phyloP scores from a whole-genome alignment of 2,888 invertebrate genomes.

The Cepaea hortensis region DNA sequence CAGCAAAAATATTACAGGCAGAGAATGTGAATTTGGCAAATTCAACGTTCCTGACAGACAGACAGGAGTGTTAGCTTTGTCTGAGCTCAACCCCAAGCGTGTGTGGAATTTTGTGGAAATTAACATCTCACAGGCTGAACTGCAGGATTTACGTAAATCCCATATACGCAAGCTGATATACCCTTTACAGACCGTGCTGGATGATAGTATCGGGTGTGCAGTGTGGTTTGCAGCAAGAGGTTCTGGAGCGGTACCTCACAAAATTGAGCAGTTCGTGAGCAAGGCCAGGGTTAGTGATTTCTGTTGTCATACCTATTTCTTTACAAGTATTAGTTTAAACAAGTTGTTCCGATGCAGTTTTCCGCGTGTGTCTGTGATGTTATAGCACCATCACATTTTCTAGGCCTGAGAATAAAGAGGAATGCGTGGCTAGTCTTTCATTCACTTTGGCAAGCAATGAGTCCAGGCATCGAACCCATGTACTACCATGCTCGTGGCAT shows the following conservation, averaged over 20 bases:
- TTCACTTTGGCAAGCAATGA: too few species aligned
- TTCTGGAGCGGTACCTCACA: slow-evolving; percentile 74
- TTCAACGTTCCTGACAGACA: slow-evolving; percentile 84
- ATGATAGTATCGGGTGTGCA: slow-evolving; percentile 95
- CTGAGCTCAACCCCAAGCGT: slow-evolving; percentile 83
- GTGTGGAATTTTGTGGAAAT: slow-evolving; percentile 90
- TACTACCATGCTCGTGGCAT: too few species aligned
- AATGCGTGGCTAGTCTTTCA: too few species aligned
- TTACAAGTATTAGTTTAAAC: too few species aligned
- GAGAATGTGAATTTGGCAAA: not conserved
- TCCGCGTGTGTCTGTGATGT: too few species aligned
- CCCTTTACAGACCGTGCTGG: slow-evolving; percentile 91
- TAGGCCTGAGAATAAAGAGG: too few species aligned
- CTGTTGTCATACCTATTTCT: not conserved
- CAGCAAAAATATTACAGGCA: not conserved
- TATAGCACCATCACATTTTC: too few species aligned
- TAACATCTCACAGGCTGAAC: slow-evolving; percentile 83
- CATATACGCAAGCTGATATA: slow-evolving; percentile 84
- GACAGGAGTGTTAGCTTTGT: slow-evolving; percentile 86
- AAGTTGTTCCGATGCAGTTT: too few species aligned
- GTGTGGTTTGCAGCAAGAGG: slow-evolving; percentile 94
- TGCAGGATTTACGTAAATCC: slow-evolving; percentile 77
- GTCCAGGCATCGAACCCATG: too few species aligned
- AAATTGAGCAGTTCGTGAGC: slow-evolving; percentile 60
- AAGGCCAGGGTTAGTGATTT: slow-evolving; percentile 66